Evolutionary conservation across 2,797 vertebrate species (phyloP).

Genomic region (Anas acuta): DNA sequence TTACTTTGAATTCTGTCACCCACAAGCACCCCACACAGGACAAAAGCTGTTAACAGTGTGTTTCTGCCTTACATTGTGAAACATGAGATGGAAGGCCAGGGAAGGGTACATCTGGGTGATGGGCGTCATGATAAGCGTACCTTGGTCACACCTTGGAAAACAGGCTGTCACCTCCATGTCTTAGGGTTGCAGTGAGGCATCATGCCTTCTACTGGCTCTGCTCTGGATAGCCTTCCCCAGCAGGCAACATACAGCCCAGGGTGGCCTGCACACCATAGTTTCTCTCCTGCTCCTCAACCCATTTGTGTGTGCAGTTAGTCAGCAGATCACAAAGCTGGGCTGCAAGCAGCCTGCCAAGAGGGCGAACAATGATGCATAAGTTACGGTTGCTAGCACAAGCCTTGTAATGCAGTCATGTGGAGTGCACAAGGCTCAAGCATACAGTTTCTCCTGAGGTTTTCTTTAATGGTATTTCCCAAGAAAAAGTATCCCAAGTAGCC

Average conservation of each 20-base stretch:
- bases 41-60: neutral
- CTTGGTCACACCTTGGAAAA: neutral
- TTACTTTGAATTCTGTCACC: neutral
- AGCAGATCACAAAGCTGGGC: neutral
- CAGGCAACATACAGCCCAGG: neutral
- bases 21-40: neutral
- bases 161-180: neutral
- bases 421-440: neutral
- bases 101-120: too few species aligned
- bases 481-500: neutral
- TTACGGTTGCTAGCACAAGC: neutral
- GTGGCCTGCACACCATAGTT: accelerated
- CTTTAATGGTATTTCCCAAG: neutral
- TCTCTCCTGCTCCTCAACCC: neutral
- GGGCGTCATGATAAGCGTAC: neutral
- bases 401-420: neutral
- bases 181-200: neutral
- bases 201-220: neutral
- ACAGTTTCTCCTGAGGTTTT: neutral
- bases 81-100: neutral
- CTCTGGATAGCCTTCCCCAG: neutral
- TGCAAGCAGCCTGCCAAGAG: neutral
- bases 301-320: neutral
- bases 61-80: neutral
- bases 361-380: neutral